Evolutionary conservation across 2,888 invertebrate genomes (phyloP).

Genomic region (Amphipoea lucens): DNA sequence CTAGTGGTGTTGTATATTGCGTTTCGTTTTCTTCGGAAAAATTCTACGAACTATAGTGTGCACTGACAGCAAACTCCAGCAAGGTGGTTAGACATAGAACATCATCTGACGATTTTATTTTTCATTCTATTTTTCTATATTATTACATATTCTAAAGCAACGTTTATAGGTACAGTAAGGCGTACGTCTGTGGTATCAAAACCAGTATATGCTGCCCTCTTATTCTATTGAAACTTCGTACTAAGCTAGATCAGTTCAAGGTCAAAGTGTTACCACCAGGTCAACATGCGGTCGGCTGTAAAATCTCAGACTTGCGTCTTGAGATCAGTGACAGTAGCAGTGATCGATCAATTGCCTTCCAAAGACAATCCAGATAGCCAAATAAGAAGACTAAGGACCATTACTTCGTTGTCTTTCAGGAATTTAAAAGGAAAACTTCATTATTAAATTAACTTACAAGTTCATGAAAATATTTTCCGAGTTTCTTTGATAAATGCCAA

Average conservation of each 20-base stretch:
- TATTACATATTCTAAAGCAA: not conserved
- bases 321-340: not conserved
- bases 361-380: not conserved
- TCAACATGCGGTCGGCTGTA: not conserved
- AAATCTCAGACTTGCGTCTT: not conserved
- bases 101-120: not conserved
- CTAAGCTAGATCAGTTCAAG: not conserved
- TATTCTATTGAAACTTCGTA: not conserved
- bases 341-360: constrained; percentile 6
- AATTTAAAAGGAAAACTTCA: not conserved
- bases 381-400: not conserved
- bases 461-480: not conserved
- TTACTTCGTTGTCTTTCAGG: not conserved
- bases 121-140: not conserved
- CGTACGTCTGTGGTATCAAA: not conserved
- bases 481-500: not conserved
- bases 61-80: not conserved
- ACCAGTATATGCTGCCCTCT: not conserved
- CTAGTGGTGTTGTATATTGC: not conserved
- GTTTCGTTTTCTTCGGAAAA: constrained; percentile 1
- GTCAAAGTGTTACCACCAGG: not conserved
- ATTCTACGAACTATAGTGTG: not conserved
- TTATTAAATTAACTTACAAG: not conserved
- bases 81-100: not conserved
- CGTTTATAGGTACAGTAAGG: too few species aligned